A percentile compares a stretch with the other conserved stretches of the same genome.
Evolutionary conservation across 2,797 vertebrate species (phyloP).

Genomic region (Protonibea diacanthus): DNA sequence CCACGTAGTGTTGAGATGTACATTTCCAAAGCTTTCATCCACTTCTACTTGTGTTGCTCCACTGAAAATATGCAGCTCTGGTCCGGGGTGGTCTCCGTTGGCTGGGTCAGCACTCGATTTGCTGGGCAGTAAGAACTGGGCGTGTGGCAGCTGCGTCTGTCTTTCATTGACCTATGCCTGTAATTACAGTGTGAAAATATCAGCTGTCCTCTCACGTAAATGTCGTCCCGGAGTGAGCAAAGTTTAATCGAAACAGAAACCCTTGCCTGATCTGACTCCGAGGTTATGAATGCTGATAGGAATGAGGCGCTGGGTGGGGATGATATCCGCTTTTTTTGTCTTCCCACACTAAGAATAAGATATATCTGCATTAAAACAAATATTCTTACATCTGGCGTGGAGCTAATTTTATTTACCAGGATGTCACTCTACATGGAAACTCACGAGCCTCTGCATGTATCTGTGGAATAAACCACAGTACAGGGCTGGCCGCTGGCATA

Average conservation of each 20-base stretch:
- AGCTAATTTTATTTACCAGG: background rate
- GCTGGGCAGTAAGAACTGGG: conserved; percentile 9
- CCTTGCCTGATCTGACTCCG: conserved; percentile 54
- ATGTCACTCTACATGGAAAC: background rate
- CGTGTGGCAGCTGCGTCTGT: conserved; percentile 50
- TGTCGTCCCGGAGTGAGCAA: conserved; percentile 69
- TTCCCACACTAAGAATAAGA: background rate
- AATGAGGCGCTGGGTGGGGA: conserved; percentile 24
- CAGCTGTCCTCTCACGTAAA: conserved; percentile 76
- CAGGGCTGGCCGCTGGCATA: too few relatives aligned
- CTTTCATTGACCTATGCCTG: conserved; percentile 76
- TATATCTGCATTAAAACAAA: too few relatives aligned
- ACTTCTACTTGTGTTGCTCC: background rate
- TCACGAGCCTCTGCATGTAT: conserved; percentile 3
- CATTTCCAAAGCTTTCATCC: background rate
- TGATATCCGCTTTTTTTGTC: conserved; percentile 19
- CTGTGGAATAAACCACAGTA: conserved; percentile 3
- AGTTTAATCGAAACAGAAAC: conserved; percentile 80
- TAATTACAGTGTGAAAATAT: conserved; percentile 82
- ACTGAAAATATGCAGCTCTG: background rate
- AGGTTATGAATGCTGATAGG: conserved; percentile 70
- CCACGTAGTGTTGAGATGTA: background rate
- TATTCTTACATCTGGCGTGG: background rate
- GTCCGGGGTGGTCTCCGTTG: conserved; percentile 15
- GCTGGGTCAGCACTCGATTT: conserved; percentile 45